These are phyloP conservation scores for Ardeotis arabs DNA, from an alignment of 2,113 vertebrate species.

Conservation along the genomic window DNA sequence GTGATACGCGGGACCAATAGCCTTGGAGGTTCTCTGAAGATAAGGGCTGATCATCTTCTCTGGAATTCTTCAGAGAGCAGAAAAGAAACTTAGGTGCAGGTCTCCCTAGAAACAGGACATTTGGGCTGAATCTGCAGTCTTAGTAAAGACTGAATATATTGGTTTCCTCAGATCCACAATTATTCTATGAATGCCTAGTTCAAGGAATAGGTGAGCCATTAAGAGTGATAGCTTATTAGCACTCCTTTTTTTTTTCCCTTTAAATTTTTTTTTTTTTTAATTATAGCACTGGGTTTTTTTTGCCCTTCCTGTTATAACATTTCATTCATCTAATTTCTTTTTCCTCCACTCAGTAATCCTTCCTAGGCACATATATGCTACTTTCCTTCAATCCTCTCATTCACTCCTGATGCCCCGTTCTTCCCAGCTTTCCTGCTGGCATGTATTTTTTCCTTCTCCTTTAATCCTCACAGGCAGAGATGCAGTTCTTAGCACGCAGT, in stretches of 20 bases:
- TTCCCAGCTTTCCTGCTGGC: neutral
- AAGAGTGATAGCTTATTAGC: neutral
- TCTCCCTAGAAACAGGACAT: neutral
- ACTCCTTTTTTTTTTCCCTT: fast-evolving
- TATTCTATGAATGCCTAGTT: neutral
- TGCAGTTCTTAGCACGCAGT: neutral
- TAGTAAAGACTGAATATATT: neutral
- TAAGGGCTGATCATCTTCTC: neutral
- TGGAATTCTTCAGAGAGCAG: neutral
- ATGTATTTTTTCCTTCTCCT: neutral
- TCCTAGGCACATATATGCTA: neutral
- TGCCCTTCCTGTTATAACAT: neutral
- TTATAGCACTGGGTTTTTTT: neutral
- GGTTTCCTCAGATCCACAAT: neutral
- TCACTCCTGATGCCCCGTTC: neutral
- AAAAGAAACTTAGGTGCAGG: neutral
- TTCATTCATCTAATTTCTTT: neutral
- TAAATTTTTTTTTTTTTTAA: neutral
- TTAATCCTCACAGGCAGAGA: neutral
- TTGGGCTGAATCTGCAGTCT: neutral
- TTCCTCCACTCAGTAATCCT: neutral
- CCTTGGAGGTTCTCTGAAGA: neutral
- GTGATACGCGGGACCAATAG: neutral
- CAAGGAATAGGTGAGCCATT: neutral
- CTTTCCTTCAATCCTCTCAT: neutral